A percentile compares a stretch with the other conserved stretches of the same genome.
Evolutionary conservation across 2,797 vertebrate genomes (phyloP).

Genomic region (Acanthurus tractus): DNA sequence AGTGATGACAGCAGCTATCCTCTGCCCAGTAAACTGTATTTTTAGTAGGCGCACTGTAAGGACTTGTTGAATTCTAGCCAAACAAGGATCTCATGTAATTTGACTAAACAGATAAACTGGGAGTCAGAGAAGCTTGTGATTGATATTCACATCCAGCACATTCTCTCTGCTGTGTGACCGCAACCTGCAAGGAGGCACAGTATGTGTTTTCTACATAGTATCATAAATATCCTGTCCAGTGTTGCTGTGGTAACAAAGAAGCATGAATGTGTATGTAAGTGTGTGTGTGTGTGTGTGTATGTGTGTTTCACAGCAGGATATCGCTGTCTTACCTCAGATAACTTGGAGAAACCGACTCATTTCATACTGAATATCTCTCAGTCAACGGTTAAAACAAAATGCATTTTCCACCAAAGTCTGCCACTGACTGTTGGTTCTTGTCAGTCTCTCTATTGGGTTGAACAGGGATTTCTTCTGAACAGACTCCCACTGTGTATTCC

Average conservation of each 20-base stretch:
- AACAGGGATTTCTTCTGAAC: constrained; percentile 28
- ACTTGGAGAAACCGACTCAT: neutral
- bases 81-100: neutral
- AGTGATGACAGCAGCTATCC: neutral
- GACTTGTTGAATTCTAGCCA: neutral
- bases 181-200: neutral
- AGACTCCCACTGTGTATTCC: constrained; percentile 34
- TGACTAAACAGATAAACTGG: neutral
- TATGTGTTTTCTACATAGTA: constrained; percentile 27
- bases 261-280: no score
- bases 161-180: neutral
- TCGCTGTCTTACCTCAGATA: no score
- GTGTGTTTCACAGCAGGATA: no score
- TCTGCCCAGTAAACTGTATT: no score
- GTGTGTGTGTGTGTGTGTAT: no score
- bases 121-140: neutral
- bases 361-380: neutral
- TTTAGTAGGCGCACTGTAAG: no score
- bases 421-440: no score
- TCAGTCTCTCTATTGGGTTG: neutral
- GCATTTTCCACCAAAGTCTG: neutral
- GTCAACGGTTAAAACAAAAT: neutral
- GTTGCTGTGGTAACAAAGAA: constrained; percentile 67
- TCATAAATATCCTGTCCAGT: constrained; percentile 43
- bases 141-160: neutral